Base-by-base conservation (phyloP, 2,888 invertebrate species). In the Crocallis elinguaria region DNA sequence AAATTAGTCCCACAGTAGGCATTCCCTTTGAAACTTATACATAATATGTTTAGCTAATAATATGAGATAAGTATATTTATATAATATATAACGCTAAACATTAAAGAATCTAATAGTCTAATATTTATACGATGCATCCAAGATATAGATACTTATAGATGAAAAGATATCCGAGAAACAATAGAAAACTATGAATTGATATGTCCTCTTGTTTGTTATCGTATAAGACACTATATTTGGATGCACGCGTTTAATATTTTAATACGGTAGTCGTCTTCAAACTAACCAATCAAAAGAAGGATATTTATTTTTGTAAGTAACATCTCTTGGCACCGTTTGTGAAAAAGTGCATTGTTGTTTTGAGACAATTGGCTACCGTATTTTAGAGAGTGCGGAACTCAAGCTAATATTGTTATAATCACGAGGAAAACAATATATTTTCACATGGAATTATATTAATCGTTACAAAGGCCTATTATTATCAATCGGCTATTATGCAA, bases 11-110 rank as follows among this genome's bases (percentile, higher is more conserved):
- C 81, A 79, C 80, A 73, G 64, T 67, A 69, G 66, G 64, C 67
- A 67, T 65, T 72, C 73, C 58, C 53, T 43, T 71, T 73, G 71
- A 68, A 82, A 82, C 82, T 82, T 86, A 52, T 25, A 41, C 11
- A 36, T 36, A 17, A 82, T 74, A 75, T 64, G 55, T 62, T 80
- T 79, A 82, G 79, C 84, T 87, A 86, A 86, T 77, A 82, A 77
- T 87, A 88, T 79, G 82, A 86, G 86, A 87, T 84, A 79, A 81
- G 77, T 80, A 82, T 81, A 74, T 67, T 67, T 71, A 66, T 62
- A 63, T 68, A 68, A 62, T 67, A 65, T 77, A 77, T 82, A 85
- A 84, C 78, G 72, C 79, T 86, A 85, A 51, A 71, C 75, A 75
- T 80, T 83, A 81, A 71, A 80, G 75, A 81, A 83, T 84, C 83